Evolutionary conservation across 2,113 vertebrate genomes (phyloP).

Genomic region (Rana temporaria): DNA sequence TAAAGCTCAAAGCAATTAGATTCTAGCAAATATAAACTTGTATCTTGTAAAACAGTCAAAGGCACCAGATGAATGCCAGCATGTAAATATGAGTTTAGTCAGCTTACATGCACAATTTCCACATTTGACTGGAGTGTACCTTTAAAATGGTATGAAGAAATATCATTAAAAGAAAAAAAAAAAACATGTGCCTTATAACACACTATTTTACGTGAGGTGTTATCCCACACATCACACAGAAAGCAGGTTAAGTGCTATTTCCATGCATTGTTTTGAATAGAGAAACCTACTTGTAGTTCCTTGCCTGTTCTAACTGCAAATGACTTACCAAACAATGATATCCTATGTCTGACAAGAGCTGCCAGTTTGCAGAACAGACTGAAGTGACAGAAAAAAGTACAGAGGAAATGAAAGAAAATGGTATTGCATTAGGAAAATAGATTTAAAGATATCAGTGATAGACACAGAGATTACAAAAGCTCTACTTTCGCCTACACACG

Average conservation of each 20-base stretch:
- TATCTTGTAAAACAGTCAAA: too few relatives aligned
- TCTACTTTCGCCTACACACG: constrained; percentile 1
- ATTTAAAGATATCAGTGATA: constrained; percentile 31
- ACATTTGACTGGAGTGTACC: too few relatives aligned
- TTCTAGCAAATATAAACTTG: too few relatives aligned
- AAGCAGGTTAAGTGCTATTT: constrained; percentile 17
- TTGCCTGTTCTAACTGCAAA: constrained; percentile 43
- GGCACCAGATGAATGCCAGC: too few relatives aligned
- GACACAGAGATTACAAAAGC: neutral
- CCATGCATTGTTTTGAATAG: constrained; percentile 5
- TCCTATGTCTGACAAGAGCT: constrained; percentile 98
- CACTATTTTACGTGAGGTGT: neutral
- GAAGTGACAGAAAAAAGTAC: constrained; percentile 70
- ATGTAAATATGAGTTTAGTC: too few relatives aligned
- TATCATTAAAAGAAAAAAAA: too few relatives aligned
- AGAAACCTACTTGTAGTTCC: constrained; percentile 16
- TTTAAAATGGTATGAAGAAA: too few relatives aligned
- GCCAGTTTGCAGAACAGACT: constrained; percentile 99
- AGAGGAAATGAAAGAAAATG: constrained; percentile 60
- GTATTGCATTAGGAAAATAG: constrained; percentile 43
- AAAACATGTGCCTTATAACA: too few relatives aligned
- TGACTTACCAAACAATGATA: constrained; percentile 98
- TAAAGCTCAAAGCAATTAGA: too few relatives aligned
- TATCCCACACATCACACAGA: constrained; percentile 37
- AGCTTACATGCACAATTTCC: too few relatives aligned